phyloP scores from a whole-genome alignment of 2,888 invertebrate species.

The Meghimatium bilineatum region DNA sequence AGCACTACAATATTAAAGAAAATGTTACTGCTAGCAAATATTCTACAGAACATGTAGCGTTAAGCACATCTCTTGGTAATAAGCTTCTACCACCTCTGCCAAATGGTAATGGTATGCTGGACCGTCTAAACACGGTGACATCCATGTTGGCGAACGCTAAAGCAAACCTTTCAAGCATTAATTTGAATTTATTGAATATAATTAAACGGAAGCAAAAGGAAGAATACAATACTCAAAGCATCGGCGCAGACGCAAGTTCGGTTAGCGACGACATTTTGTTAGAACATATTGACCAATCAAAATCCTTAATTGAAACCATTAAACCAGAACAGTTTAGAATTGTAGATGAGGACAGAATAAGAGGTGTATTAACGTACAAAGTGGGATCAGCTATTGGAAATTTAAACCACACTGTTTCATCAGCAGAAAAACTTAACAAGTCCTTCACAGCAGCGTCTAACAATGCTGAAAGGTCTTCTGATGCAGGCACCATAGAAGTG shows the following conservation, averaged over 20 bases:
- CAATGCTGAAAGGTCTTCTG: not conserved
- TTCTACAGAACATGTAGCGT: not conserved
- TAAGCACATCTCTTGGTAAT: not conserved
- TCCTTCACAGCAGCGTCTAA: not conserved
- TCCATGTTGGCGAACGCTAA: not conserved
- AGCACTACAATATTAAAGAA: not conserved
- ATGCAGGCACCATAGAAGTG: not conserved
- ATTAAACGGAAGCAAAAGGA: not conserved
- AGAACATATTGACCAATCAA: not conserved
- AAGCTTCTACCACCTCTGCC: not conserved
- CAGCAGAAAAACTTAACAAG: too few relatives aligned
- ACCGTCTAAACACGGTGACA: not conserved
- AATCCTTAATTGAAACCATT: not conserved
- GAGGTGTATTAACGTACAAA: not conserved
- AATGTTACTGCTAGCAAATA: not conserved
- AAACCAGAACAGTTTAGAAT: not conserved
- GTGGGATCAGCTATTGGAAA: not conserved
- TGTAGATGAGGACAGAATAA: not conserved
- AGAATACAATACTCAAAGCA: not conserved
- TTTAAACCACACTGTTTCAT: not conserved
- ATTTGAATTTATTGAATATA: not conserved
- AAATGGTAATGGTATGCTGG: not conserved
- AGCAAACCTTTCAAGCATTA: conserved; percentile 6
- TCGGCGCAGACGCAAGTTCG: not conserved
- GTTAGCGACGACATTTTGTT: not conserved